Evolutionary conservation across 2,797 vertebrate genomes (phyloP).

Genomic region (Hozukius guyotensis): DNA sequence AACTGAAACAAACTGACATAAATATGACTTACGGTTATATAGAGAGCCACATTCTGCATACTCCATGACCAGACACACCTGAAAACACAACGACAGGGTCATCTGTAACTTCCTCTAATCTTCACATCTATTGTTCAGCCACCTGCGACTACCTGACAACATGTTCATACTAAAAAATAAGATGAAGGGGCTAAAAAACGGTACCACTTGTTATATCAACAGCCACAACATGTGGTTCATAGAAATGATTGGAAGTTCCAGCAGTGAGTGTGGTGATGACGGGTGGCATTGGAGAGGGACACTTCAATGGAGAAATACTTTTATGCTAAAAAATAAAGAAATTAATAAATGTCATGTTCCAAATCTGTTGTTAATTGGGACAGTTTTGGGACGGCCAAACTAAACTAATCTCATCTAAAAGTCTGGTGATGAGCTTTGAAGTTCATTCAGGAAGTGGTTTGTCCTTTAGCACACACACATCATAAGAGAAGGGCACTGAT

Average conservation of each 20-base stretch:
- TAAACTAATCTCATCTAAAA: neutral
- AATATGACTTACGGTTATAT: slow-evolving; percentile 90
- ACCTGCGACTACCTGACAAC: no score
- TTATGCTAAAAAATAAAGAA: neutral
- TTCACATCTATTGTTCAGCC: neutral
- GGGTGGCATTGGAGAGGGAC: neutral
- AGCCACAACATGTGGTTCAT: no score
- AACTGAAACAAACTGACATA: neutral
- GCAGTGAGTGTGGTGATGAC: neutral
- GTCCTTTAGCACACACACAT: fast-evolving
- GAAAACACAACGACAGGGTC: slow-evolving; percentile 22
- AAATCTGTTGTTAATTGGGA: neutral
- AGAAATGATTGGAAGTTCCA: no score
- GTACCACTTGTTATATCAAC: no score
- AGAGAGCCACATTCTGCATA: slow-evolving; percentile 97
- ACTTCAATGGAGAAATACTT: neutral
- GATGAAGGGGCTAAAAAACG: no score
- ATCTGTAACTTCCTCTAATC: neutral
- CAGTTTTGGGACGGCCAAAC: fast-evolving
- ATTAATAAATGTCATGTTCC: fast-evolving
- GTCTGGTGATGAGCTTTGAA: neutral
- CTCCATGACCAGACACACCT: slow-evolving; percentile 99
- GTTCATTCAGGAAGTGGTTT: neutral
- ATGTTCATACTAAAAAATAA: neutral
- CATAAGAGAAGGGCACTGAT: neutral